A percentile compares a stretch with the other conserved stretches of the same genome.
These are phyloP conservation scores for Blera fallax DNA, from an alignment of 2,888 invertebrate species.

Conservation along the genomic window DNA sequence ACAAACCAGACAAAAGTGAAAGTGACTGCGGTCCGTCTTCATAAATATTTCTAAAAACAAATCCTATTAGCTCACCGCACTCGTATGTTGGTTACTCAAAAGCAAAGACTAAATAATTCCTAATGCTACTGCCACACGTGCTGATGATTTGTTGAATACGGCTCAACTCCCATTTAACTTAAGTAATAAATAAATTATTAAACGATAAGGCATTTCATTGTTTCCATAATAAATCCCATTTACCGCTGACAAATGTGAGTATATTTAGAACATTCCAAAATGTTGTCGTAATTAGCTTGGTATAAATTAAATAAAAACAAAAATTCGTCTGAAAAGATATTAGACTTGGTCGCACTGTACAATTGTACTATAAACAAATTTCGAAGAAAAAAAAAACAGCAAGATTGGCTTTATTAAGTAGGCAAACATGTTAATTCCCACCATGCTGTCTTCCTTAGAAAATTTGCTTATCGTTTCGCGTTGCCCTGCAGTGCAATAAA, in stretches of 20 bases:
- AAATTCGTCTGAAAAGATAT: not conserved
- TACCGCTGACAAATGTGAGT: not conserved
- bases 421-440: not conserved
- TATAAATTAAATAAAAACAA: not conserved
- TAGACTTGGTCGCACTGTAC: not conserved
- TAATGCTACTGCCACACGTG: no score
- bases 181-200: not conserved
- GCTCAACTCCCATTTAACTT: no score
- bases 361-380: not conserved
- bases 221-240: not conserved
- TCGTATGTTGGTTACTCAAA: no score
- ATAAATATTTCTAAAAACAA: no score
- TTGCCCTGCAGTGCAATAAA: constrained; percentile 28
- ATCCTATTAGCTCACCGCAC: no score
- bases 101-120: no score
- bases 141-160: no score
- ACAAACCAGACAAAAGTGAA: no score
- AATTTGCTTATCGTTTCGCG: not conserved
- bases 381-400: not conserved
- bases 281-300: not conserved
- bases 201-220: not conserved
- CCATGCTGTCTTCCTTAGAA: not conserved
- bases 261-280: not conserved
- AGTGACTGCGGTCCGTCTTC: no score
- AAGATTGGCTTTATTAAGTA: not conserved